A percentile compares a stretch with the other conserved stretches of the same genome.
Evolutionary conservation across 2,888 invertebrate genomes (phyloP).

Genomic region (Hipparchia semele): DNA sequence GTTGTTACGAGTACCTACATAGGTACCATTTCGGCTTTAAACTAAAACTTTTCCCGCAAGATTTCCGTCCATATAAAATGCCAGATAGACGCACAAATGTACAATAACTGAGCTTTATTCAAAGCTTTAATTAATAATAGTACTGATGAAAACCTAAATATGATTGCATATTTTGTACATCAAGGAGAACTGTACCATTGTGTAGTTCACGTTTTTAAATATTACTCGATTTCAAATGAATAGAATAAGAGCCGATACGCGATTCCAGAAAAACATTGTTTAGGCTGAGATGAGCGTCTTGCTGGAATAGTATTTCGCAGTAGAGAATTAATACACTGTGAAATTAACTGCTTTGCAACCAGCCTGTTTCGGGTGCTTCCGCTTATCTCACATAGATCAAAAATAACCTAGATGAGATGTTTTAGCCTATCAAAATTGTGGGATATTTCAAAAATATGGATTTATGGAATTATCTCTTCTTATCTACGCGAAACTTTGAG

Average conservation of each 20-base stretch:
- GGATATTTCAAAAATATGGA: not conserved
- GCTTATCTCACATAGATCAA: constrained; percentile 44
- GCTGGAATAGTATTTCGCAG: constrained; percentile 61
- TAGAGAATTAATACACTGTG: constrained; percentile 69
- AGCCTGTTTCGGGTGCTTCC: constrained; percentile 59
- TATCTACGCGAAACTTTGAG: not conserved
- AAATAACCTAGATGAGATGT: constrained; percentile 33
- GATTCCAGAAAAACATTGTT: constrained; percentile 62
- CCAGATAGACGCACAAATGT: not conserved
- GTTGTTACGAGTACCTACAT: no score
- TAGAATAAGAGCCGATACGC: constrained; percentile 44
- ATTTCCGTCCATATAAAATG: not conserved
- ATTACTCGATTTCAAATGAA: not conserved
- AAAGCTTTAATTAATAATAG: no score
- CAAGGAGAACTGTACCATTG: no score
- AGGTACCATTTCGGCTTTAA: no score
- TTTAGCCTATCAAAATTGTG: not conserved
- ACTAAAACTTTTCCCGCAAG: no score
- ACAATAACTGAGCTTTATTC: no score
- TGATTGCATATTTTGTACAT: no score
- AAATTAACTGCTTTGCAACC: constrained; percentile 67
- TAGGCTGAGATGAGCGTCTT: constrained; percentile 59
- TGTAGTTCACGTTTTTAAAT: not conserved
- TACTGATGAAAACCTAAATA: no score
- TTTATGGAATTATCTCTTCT: not conserved